Conservation (phyloP, 2,888 invertebrate genomes). For the Chrysolina oricalcia region DNA sequence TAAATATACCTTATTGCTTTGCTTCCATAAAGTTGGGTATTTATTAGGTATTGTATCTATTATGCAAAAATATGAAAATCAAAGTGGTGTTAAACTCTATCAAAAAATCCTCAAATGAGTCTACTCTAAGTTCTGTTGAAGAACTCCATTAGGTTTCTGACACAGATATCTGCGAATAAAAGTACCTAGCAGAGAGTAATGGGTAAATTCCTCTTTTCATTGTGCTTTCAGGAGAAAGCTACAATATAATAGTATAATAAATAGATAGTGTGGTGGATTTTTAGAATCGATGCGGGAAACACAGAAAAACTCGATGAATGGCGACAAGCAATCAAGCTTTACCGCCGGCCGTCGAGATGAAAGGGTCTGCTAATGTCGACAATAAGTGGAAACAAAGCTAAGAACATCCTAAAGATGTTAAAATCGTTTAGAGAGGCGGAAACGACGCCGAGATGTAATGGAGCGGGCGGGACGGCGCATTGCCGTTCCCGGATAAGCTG, state of each 20-base stretch:
- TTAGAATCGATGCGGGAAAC: neutral
- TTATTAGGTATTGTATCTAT: no score
- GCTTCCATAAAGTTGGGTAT: no score
- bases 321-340: constrained; percentile 33
- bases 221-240: no score
- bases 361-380: constrained; percentile 48
- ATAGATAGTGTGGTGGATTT: neutral
- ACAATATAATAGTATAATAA: neutral
- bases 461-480: constrained; percentile 61
- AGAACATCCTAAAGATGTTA: constrained; percentile 67
- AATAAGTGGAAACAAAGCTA: constrained; percentile 62
- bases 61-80: no score
- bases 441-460: constrained; percentile 60
- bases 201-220: no score
- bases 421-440: constrained; percentile 66
- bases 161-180: no score
- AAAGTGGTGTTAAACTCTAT: no score
- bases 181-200: no score
- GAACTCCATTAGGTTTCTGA: no score
- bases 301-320: neutral
- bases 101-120: no score
- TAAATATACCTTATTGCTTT: no score
- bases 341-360: constrained; percentile 27
- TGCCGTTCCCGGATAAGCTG: constrained; percentile 62
- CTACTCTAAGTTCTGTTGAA: no score